Base-by-base conservation (phyloP, 2,888 invertebrate genomes). In the Brenthis daphne region DNA sequence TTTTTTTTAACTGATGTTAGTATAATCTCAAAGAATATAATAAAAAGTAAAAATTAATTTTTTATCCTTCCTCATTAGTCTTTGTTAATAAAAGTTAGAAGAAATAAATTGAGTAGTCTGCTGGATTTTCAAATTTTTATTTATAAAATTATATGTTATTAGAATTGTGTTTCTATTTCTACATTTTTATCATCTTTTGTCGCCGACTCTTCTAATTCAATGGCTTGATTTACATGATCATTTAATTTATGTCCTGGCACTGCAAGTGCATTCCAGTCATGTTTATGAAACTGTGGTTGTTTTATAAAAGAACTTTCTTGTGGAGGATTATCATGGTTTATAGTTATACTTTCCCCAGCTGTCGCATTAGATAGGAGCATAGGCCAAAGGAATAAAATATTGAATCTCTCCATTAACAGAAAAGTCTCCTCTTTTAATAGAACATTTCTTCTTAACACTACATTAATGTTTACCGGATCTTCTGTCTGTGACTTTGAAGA, bases 381-480 rank as follows among this genome's bases (percentile, higher is more conserved):
- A 14, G 90, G 88, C 87, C 88, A 89, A 48, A 87, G 69, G 65
- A 89, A 89, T 56, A 90, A 74, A 48, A 73, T 63, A 72, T 85
- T 82, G 69, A 88, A 85, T 12, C 89, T 77, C 66, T 87, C 85
- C 73, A 85, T 76, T 47, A 88, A 77, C 8, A 73, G 47, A 47
- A 76, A 71, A 61, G 85, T 65, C 51, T 85, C 80, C 0, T 83
- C 75, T 57, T 79, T 81, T 12, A 89, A 77, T 20, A 79, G 8
- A 5, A 29, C 1, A 78, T 86, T 88, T 69, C 74, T 81, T 60
- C 75, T 80, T 6, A 78, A 67, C 29, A 83, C 65, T 13, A 76
- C 20, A 72, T 79, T 78, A 3, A 84, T 65, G 60, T 82, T 81
- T 1, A 78, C 11, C 43, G 55, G 6, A 33, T 66, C 57, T 4